Evolutionary conservation across 1,140 invertebrate species (phyloP), one percentile per base, ranked within the genome.

Genomic region (Drosophila cardini): DNA sequence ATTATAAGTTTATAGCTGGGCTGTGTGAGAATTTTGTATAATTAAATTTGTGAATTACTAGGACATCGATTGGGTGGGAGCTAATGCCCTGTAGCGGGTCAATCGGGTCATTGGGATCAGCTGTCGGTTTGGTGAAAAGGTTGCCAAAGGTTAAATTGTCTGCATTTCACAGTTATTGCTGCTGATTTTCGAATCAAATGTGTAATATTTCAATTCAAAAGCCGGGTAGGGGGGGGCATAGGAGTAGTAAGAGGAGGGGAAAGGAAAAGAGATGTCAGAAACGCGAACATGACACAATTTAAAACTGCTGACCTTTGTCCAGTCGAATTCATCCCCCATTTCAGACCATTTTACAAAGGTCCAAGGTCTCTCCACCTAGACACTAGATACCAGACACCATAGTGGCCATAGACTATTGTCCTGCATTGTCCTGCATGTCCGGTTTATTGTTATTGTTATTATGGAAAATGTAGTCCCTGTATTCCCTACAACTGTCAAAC

Each of bases 401-500:
- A 26, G 21, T 26, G 21, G 21, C 21, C 63, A 11, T 18, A 6
- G 15, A 40, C 74, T 74, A 74, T 78, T 85, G 78, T 78, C 53
- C 72, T 40, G 71, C 64, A 69, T 72, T 85, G 71, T 86, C 56
- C 74, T 52, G 46, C 50, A 36, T 64, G 78, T 80, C 79, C 69
- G 73, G 77, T 89, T 89, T 89, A 89, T 89, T 89, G 84, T 89
- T 89, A 89, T 89, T 89, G 84, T 89, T 89, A 89, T 89, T 89
- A 78, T 75, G 53, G 38, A 30, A 78, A 62, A 75, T 26, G 21
- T 26, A 0, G 3, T 26, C 21, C 21, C 21, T 26, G 32, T 26
- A 62, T 86, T 78, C 63, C 63, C 68, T 75, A 75, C 71, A 77
- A 79, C 65, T 82, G 76, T 69, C 77, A 68, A 89, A 73, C 85